Evolutionary conservation across 2,113 vertebrate genomes (phyloP).

Genomic region (Oreochromis spilurus): DNA sequence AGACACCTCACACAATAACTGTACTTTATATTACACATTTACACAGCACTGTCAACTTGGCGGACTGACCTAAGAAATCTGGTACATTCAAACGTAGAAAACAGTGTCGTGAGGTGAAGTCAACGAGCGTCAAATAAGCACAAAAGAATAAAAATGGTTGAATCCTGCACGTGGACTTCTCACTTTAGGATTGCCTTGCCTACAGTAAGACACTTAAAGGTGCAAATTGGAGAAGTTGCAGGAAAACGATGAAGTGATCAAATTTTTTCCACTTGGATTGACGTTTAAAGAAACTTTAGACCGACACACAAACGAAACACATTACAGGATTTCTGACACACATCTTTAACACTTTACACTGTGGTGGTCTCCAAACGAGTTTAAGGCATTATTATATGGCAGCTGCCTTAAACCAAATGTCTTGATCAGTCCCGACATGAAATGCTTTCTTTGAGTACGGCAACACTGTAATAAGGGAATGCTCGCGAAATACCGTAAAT

Average conservation of each 20-base stretch:
- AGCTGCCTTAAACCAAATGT: slow-evolving; percentile 4
- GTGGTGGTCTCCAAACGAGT: not conserved
- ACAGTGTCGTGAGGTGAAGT: not conserved
- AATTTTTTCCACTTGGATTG: not conserved
- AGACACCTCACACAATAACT: slow-evolving; percentile 54
- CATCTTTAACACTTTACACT: not conserved
- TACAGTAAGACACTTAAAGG: slow-evolving; percentile 36
- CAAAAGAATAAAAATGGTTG: not conserved
- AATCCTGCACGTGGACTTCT: not conserved
- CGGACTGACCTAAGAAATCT: slow-evolving; percentile 17
- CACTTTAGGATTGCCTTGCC: not conserved
- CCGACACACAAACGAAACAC: not conserved
- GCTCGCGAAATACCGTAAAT: not conserved
- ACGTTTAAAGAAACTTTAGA: not conserved
- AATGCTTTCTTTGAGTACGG: not conserved
- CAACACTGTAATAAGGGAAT: not conserved
- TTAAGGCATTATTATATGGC: slow-evolving; percentile 52
- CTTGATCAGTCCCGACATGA: not conserved
- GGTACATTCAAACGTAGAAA: slow-evolving; percentile 58
- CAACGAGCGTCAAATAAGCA: not conserved
- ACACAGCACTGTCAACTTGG: slow-evolving; percentile 53
- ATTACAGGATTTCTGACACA: not conserved
- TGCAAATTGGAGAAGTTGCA: slow-evolving; percentile 30
- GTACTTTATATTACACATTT: slow-evolving; percentile 64
- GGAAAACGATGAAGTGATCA: not conserved